A percentile compares a stretch with the other conserved stretches of the same genome.
Evolutionary conservation across 2,888 invertebrate genomes (phyloP).

Genomic region (Perdita meconis): DNA sequence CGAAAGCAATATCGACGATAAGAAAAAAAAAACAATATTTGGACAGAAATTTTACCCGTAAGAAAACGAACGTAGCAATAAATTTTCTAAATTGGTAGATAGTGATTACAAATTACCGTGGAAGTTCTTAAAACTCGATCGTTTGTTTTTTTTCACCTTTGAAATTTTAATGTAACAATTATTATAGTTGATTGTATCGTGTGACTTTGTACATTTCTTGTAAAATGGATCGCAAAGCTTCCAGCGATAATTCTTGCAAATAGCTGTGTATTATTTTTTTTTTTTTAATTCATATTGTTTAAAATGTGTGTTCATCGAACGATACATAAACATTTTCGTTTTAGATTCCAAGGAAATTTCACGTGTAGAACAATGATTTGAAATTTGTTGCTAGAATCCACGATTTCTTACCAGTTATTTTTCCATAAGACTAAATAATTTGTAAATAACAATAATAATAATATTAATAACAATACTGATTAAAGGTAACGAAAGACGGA

Average conservation of each 20-base stretch:
- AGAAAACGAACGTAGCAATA: slow-evolving; percentile 54
- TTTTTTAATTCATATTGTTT: too few relatives aligned
- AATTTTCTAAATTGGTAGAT: slow-evolving; percentile 59
- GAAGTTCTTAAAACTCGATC: slow-evolving; percentile 1
- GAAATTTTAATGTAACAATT: not conserved
- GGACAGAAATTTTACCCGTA: slow-evolving; percentile 37
- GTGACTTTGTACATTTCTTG: not conserved
- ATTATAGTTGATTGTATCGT: too few relatives aligned
- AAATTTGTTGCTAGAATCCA: slow-evolving; percentile 21
- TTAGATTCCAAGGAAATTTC: not conserved
- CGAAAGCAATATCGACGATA: slow-evolving; percentile 9
- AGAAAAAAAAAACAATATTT: slow-evolving; percentile 11
- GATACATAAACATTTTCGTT: not conserved
- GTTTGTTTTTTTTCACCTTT: not conserved
- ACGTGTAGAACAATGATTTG: slow-evolving; percentile 5
- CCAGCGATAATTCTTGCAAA: slow-evolving; percentile 10
- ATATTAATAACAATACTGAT: slow-evolving; percentile 34
- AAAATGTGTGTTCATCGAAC: too few relatives aligned
- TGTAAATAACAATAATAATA: slow-evolving; percentile 49
- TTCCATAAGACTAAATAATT: slow-evolving; percentile 38
- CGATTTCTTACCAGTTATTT: slow-evolving; percentile 33
- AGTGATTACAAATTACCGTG: slow-evolving; percentile 20
- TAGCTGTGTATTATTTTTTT: too few relatives aligned
- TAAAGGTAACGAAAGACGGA: slow-evolving; percentile 49
- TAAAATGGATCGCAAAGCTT: not conserved